A percentile compares a stretch with the other conserved stretches of the same genome.
phyloP scores from a whole-genome alignment of 2,888 invertebrate species.

The Limenitis arthemis region DNA sequence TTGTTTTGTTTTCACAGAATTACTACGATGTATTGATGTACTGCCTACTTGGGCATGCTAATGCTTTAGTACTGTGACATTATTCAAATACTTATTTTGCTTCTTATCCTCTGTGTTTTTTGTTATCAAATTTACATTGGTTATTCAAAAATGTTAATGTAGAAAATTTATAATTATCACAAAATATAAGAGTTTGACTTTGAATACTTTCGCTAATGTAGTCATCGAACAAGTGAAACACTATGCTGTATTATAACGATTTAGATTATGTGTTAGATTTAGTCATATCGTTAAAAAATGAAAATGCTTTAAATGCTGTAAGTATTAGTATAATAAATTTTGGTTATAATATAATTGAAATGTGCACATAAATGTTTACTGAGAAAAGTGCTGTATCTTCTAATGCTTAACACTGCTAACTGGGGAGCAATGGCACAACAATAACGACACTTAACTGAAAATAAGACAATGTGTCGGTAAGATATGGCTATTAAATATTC shows the following conservation, averaged over 20 bases:
- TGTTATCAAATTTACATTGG: constrained; percentile 43
- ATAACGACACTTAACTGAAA: constrained; percentile 5
- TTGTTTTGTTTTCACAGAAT: constrained; percentile 33
- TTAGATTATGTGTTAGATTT: constrained; percentile 44
- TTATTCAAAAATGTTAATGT: constrained; percentile 41
- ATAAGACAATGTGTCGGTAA: constrained; percentile 6
- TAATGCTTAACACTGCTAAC: constrained; percentile 3
- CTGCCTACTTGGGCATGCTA: constrained; percentile 61
- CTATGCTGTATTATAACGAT: constrained; percentile 36
- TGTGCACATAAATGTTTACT: constrained; percentile 16
- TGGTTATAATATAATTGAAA: constrained; percentile 6
- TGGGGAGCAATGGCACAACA: background rate
- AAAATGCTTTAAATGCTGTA: constrained; percentile 26
- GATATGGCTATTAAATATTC: constrained; percentile 14
- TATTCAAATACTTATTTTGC: constrained; percentile 53
- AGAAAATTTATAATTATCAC: constrained; percentile 58
- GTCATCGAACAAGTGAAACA: constrained; percentile 38
- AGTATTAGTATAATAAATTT: constrained; percentile 19
- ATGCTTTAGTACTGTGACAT: constrained; percentile 65
- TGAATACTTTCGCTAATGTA: constrained; percentile 57
- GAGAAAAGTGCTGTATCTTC: constrained; percentile 26
- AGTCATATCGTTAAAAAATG: constrained; percentile 26
- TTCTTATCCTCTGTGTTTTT: constrained; percentile 56
- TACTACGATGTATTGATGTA: constrained; percentile 42
- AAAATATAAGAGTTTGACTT: constrained; percentile 70